Percentiles rank a stretch among this genome's conserved stretches.
phyloP scores from a whole-genome alignment of 2,888 invertebrate species.

The Oscheius onirici region DNA sequence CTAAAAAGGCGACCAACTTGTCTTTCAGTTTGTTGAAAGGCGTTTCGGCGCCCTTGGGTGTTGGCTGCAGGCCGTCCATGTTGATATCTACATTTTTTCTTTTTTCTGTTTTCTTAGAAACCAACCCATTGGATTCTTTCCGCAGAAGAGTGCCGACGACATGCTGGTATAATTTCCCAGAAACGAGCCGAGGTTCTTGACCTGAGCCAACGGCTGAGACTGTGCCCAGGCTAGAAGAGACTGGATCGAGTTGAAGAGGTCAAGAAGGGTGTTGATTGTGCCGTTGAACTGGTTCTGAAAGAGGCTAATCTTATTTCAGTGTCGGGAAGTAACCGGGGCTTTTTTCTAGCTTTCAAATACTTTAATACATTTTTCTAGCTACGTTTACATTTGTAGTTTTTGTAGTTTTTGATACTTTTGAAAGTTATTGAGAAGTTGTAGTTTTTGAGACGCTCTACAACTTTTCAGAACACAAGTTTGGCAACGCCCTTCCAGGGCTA shows the following conservation, averaged over 20 bases:
- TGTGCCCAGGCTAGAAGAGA: slow-evolving; percentile 6
- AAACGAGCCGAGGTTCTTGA: not conserved
- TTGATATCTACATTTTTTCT: slow-evolving; percentile 16
- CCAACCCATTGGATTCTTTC: slow-evolving; percentile 40
- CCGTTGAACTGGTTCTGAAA: not conserved
- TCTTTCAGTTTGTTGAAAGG: slow-evolving; percentile 46
- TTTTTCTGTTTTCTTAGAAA: not conserved
- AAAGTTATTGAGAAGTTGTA: no score
- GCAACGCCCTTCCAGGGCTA: no score
- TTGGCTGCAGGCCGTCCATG: slow-evolving; percentile 20
- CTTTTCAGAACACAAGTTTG: no score
- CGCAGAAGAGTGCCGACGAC: slow-evolving; percentile 39
- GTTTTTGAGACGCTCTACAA: no score
- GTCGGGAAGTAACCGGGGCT: no score
- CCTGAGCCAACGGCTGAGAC: not conserved
- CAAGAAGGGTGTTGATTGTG: slow-evolving; percentile 5
- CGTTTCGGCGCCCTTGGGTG: slow-evolving; percentile 35
- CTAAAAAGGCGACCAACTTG: slow-evolving; percentile 43
- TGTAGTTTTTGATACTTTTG: not conserved
- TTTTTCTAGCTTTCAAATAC: no score
- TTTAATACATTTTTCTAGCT: no score
- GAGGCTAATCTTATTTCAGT: no score
- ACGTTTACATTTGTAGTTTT: no score
- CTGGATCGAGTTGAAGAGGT: not conserved
- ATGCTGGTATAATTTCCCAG: slow-evolving; percentile 5